These are phyloP conservation scores for Sericinus montela DNA, from an alignment of 2,888 invertebrate species.

Conservation along the genomic window DNA sequence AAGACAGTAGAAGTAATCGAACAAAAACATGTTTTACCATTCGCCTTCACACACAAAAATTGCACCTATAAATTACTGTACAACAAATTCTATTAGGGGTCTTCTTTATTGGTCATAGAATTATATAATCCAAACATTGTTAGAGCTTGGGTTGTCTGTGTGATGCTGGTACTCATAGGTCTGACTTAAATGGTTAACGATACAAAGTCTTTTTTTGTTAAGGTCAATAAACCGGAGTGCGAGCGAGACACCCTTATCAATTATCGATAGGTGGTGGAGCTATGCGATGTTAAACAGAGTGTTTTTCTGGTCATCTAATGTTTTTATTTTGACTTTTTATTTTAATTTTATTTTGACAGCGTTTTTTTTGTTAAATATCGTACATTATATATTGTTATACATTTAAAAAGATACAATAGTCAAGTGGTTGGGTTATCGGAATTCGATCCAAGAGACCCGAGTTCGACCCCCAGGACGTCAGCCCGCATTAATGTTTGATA, in stretches of 20 bases:
- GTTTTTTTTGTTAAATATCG: no score
- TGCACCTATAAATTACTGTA: conserved; percentile 28
- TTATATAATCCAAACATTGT: conserved; percentile 11
- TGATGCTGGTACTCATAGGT: conserved; percentile 13
- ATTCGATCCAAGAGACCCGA: no score
- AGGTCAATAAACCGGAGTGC: conserved; percentile 60
- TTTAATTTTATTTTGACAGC: no score
- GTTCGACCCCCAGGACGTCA: no score
- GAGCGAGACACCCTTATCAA: conserved; percentile 66
- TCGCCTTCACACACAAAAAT: conserved; percentile 25
- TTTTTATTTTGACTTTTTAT: no score
- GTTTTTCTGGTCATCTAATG: conserved; percentile 16
- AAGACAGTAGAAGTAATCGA: conserved; percentile 28
- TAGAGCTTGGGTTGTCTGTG: conserved; percentile 10
- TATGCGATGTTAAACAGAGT: conserved; percentile 34
- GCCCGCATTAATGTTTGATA: no score
- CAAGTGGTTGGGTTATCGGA: no score
- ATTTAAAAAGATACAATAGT: no score
- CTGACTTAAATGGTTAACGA: conserved; percentile 20
- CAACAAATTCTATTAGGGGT: conserved; percentile 24
- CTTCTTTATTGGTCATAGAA: conserved; percentile 22
- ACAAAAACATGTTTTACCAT: conserved; percentile 39
- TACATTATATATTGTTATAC: no score
- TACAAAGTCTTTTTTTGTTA: conserved; percentile 38
- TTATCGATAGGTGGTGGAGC: conserved; percentile 53